A percentile compares a stretch with the other conserved stretches of the same genome.
Evolutionary conservation across 2,888 invertebrate species (phyloP).

Genomic region (Aphodius granarius): DNA sequence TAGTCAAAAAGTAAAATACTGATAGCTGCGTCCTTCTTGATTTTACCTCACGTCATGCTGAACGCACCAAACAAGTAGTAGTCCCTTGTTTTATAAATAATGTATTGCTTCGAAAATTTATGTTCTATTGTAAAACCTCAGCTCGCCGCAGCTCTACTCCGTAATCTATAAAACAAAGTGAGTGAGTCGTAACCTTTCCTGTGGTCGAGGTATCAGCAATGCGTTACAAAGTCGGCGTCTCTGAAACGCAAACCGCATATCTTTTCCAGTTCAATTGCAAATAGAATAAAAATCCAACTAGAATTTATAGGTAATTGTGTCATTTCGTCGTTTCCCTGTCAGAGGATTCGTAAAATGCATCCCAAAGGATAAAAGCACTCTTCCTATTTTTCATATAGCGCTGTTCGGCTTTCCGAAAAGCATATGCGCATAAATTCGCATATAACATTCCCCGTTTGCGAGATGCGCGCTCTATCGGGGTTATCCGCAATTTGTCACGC

Average conservation of each 20-base stretch:
- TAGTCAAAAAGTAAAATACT: no score
- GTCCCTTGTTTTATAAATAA: neutral
- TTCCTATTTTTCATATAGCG: neutral
- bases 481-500: neutral
- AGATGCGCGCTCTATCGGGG: neutral
- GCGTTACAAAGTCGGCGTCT: neutral
- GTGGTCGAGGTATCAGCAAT: no score
- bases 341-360: neutral
- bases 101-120: neutral
- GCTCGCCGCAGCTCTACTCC: neutral
- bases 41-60: neutral
- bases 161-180: neutral
- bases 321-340: neutral
- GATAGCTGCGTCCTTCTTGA: no score
- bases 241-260: neutral
- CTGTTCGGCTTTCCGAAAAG: neutral
- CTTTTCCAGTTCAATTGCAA: neutral
- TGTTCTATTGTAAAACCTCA: neutral
- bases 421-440: neutral
- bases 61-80: neutral
- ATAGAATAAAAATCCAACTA: neutral
- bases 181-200: neutral
- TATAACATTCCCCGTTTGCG: neutral
- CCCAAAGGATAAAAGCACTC: neutral
- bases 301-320: neutral